Base-by-base conservation (phyloP, 2,888 invertebrate genomes). In the Conus canariensis region DNA sequence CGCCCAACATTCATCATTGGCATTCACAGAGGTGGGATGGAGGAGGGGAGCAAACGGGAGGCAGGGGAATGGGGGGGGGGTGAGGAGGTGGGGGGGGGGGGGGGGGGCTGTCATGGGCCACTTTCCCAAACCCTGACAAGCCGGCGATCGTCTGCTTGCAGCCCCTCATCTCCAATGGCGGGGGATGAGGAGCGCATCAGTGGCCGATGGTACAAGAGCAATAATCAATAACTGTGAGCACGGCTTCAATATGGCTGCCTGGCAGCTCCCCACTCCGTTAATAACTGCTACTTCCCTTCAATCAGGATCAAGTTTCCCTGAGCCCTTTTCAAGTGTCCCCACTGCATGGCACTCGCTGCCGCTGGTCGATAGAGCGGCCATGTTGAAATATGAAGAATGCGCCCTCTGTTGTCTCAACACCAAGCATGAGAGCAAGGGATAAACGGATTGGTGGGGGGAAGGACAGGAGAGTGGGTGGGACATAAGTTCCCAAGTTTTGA, bases 241-340 rank as follows among this genome's bases (percentile, higher is more conserved):
- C 14, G 82, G 82, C 45, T 82, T 82, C 82, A 82, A 82, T 82
- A 82, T 45, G 82, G n/a, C 82, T 1, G 82, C 19, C 82, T 82
- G 82, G 56, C 82, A 19, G 56, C 82, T 82, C n/a, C n/a, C 64
- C 82, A 12, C 56, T 56, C n/a, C 82, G 58, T 82, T 56, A 25
- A 77, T 77, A 30, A 25, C 77, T 45, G 25, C 77, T 30, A 30
- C 77, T 77, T 77, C 77, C 77, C 82, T 82, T 82, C 82, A 82
- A 82, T 82, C 82, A 82, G 56, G 82, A 82, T 82, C 82, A 16
- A 82, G 82, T 82, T 82, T 16, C 82, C 82, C 82, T 19, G 16
- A 45, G 56, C 82, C 82, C 82, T 82, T 82, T 82, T 82, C 16
- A 19, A 16, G 19, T 56, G n/a, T 80, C 0, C 25, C 77, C 82